A percentile compares a stretch with the other conserved stretches of the same genome.
Evolutionary conservation across 1,140 invertebrate genomes (phyloP).

Genomic region (Scaptomyza hsui): DNA sequence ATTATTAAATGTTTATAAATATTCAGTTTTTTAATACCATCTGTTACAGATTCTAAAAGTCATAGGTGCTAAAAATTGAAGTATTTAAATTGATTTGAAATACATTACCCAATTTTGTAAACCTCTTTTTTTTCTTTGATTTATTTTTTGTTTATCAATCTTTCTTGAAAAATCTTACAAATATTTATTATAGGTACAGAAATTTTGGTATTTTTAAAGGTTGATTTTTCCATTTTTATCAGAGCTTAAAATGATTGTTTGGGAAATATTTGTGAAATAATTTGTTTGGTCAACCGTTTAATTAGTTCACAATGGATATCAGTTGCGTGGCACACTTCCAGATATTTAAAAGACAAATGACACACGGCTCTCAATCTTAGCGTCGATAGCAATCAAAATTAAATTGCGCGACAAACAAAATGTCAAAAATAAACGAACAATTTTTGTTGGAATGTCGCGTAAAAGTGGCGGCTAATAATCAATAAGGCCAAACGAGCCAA

Average conservation of each 20-base stretch:
- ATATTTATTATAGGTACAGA: background rate
- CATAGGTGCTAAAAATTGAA: too few species aligned
- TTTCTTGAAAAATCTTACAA: too few species aligned
- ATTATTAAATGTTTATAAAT: too few species aligned
- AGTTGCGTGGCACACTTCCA: slow-evolving; percentile 24
- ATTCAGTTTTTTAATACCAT: too few species aligned
- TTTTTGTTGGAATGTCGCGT: slow-evolving; percentile 59
- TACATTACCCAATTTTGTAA: too few species aligned
- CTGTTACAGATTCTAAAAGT: too few species aligned
- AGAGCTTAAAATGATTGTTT: slow-evolving; percentile 5
- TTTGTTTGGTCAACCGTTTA: slow-evolving; percentile 72
- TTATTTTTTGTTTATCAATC: too few species aligned
- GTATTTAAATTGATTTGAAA: too few species aligned
- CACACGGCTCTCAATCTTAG: slow-evolving; percentile 37
- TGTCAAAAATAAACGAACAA: slow-evolving; percentile 45
- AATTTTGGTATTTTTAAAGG: background rate
- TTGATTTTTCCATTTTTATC: background rate
- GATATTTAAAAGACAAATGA: slow-evolving; percentile 37
- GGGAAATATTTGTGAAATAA: slow-evolving; percentile 18
- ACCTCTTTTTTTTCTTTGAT: too few species aligned
- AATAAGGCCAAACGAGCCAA: slow-evolving; percentile 40
- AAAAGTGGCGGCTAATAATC: slow-evolving; percentile 74
- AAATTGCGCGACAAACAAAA: slow-evolving; percentile 37
- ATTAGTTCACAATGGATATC: slow-evolving; percentile 59
- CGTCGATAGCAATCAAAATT: slow-evolving; percentile 25